Evolutionary conservation across 2,888 invertebrate genomes (phyloP), one percentile per base, ranked within the genome.

Genomic region (Hedya salicella): DNA sequence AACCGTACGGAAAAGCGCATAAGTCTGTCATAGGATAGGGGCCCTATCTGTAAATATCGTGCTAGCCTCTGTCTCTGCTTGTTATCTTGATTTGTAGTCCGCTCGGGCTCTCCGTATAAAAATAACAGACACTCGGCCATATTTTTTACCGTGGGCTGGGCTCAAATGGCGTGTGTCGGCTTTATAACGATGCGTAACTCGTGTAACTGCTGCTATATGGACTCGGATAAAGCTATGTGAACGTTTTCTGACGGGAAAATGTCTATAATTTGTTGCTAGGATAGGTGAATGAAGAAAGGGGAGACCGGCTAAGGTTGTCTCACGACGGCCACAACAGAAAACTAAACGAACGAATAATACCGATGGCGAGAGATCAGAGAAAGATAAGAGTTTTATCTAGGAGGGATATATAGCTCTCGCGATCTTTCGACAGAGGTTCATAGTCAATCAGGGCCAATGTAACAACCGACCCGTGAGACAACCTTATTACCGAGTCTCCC

Each of bases 51-150:
- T 86, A 85, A 85, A 86, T 81, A 84, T 85, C 82, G 78, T 76
- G 74, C 77, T 79, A 73, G 74, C 74, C 78, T 78, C 78, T 84
- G 87, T 86, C 85, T 82, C 69, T 70, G 85, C 87, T 87, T 87
- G 86, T 88, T 88, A 88, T 87, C 87, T 86, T 88, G 88, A 88
- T 88, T 88, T 88, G 88, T 88, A 81, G 87, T 82, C 81, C 82
- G 83, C 85, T 82, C 80, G 83, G 83, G 78, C 76, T 75, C 72
- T 78, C 78, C 75, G 75, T 81, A 85, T 86, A 88, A 87, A 87
- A 88, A 87, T 87, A 87, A 87, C 80, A 82, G 79, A 76, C 74
- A 67, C 59, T 68, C 53, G n/a, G 52, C 61, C 67, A 63, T 68
- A 70, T 67, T 69, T 67, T 69, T 68, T 69, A 69, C 62, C 44